A percentile compares a stretch with the other conserved stretches of the same genome.
Evolutionary conservation across 2,888 invertebrate genomes (phyloP).

Genomic region (Minunthozetes semirufus): DNA sequence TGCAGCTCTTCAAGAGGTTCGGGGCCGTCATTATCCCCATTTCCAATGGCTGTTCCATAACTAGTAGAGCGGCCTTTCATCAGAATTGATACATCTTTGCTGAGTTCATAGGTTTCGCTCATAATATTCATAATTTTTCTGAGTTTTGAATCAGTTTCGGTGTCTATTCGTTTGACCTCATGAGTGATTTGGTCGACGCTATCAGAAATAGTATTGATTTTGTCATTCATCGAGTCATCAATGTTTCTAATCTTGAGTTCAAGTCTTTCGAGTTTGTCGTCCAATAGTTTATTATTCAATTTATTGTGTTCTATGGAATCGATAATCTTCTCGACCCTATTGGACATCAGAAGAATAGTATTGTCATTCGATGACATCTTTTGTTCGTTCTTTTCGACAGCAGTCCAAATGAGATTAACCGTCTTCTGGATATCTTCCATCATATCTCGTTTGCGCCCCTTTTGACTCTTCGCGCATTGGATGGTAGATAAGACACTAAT

Average conservation of each 20-base stretch:
- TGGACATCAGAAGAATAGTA: background rate
- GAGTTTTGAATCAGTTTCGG: conserved; percentile 31
- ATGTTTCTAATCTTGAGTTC: background rate
- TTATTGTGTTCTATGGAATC: background rate
- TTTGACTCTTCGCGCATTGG: background rate
- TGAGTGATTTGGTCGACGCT: background rate
- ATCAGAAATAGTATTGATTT: background rate
- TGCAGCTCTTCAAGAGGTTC: conserved; percentile 39
- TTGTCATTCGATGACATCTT: background rate
- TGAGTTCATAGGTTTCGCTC: conserved; percentile 38
- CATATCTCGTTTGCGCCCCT: background rate
- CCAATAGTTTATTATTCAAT: background rate
- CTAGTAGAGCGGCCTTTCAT: conserved; percentile 1
- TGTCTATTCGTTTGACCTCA: background rate
- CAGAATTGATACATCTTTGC: conserved; percentile 37
- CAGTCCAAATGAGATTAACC: background rate
- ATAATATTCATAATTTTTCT: conserved; percentile 40
- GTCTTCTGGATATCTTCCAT: conserved; percentile 6
- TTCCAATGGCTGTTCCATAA: background rate
- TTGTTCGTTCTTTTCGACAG: background rate
- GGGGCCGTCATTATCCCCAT: background rate
- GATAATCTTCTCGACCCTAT: background rate
- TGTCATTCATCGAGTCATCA: background rate
- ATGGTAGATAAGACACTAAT: background rate
- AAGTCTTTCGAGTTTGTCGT: background rate